phyloP scores from a whole-genome alignment of 2,797 vertebrate species.

The Euphonia xanthogaster region DNA sequence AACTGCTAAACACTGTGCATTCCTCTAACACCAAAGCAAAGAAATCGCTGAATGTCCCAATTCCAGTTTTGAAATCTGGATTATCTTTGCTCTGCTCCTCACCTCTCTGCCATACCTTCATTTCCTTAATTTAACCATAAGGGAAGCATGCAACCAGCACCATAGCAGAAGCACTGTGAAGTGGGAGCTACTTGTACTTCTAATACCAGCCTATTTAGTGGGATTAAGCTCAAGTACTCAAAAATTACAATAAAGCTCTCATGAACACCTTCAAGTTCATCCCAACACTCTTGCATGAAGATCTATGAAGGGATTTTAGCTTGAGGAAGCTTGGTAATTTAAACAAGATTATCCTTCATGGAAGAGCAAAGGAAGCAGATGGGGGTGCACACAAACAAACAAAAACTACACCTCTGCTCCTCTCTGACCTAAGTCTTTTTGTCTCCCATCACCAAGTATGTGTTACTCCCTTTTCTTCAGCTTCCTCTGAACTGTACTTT shows the following conservation, averaged over 20 bases:
- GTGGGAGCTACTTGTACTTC: neutral
- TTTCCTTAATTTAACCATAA: neutral
- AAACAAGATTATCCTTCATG: neutral
- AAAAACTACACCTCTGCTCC: neutral
- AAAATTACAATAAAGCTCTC: neutral
- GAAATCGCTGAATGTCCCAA: neutral
- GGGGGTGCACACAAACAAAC: neutral
- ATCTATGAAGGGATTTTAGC: neutral
- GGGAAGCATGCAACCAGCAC: neutral
- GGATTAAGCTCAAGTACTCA: neutral
- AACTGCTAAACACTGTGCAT: neutral
- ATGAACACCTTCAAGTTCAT: neutral
- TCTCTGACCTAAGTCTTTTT: neutral
- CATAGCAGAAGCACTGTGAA: neutral
- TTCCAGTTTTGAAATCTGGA: neutral
- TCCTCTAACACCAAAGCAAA: neutral
- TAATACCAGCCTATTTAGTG: neutral
- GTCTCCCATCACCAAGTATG: neutral
- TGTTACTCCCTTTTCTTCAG: neutral
- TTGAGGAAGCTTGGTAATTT: neutral
- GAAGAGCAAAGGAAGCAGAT: neutral
- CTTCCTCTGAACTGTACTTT: neutral
- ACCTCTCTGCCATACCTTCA: neutral
- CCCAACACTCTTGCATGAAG: neutral
- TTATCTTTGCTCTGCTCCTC: neutral